These are phyloP conservation scores for Drosophila mercatorum DNA, from an alignment of 2,888 invertebrate species.

Conservation along the genomic window DNA sequence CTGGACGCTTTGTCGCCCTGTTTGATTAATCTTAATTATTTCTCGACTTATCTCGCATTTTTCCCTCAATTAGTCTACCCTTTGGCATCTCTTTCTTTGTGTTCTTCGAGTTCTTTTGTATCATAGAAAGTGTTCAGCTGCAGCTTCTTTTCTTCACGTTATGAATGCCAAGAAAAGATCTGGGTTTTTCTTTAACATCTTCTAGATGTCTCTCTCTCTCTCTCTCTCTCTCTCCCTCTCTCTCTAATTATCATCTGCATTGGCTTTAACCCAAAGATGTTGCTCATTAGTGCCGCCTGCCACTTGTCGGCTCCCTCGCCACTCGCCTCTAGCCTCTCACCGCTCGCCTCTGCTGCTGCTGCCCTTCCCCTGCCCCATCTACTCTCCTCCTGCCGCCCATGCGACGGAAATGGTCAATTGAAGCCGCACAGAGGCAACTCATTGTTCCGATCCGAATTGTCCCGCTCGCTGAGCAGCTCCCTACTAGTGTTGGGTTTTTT, in stretches of 20 bases:
- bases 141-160: background rate
- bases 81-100: conserved; percentile 1
- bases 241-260: conserved; percentile 2
- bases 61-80: conserved; percentile 8
- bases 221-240: background rate
- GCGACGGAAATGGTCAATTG: conserved; percentile 58
- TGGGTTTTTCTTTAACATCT: background rate
- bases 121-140: background rate
- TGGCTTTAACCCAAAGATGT: conserved; percentile 22
- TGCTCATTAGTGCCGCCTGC: conserved; percentile 29
- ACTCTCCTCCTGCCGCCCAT: background rate
- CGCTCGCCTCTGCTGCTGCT: too few relatives aligned
- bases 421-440: conserved; percentile 48
- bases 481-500: conserved; percentile 3
- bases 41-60: conserved; percentile 2
- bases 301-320: background rate
- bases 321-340: background rate
- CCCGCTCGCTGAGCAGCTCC: conserved; percentile 28
- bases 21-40: conserved; percentile 9
- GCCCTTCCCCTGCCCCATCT: background rate
- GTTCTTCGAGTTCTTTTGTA: background rate
- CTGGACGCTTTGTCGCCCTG: background rate
- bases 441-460: conserved; percentile 37
- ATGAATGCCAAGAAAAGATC: conserved; percentile 7
- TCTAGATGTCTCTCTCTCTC: background rate